phyloP scores from a whole-genome alignment of 2,797 vertebrate species.

The Myotis vivesi region DNA sequence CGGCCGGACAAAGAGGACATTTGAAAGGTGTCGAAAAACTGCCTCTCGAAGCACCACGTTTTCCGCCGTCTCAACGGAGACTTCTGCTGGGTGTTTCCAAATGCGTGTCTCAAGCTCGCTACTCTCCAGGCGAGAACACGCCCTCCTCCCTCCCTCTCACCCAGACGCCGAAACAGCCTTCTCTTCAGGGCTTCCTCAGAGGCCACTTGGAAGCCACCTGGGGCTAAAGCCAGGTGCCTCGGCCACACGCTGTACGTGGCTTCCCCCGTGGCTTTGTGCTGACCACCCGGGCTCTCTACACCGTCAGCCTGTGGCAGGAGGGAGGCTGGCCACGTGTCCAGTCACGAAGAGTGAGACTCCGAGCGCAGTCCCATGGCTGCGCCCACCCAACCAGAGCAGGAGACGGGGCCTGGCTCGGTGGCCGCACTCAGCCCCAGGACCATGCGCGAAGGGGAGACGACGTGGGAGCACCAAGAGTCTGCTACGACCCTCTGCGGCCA shows the following conservation, averaged over 20 bases:
- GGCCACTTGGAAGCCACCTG: not conserved
- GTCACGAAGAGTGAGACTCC: not conserved
- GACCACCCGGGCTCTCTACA: not conserved
- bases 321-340: not conserved
- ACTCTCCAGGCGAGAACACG: not conserved
- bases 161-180: not conserved
- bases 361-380: not conserved
- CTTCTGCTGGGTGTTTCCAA: slow-evolving; percentile 78
- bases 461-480: not conserved
- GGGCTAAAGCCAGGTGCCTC: not conserved
- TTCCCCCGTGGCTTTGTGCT: fast-evolving
- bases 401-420: not conserved
- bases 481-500: fast-evolving
- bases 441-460: not conserved
- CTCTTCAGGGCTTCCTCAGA: not conserved
- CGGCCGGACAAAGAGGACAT: slow-evolving; percentile 79
- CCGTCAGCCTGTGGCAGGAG: not conserved
- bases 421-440: not conserved
- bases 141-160: not conserved
- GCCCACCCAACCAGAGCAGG: not conserved
- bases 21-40: slow-evolving; percentile 82
- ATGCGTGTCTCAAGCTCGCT: slow-evolving; percentile 38
- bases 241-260: fast-evolving
- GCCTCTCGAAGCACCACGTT: slow-evolving; percentile 78
- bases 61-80: slow-evolving; percentile 79